These are phyloP conservation scores for Agrochola macilenta DNA, from an alignment of 2,888 invertebrate species.

Conservation along the genomic window DNA sequence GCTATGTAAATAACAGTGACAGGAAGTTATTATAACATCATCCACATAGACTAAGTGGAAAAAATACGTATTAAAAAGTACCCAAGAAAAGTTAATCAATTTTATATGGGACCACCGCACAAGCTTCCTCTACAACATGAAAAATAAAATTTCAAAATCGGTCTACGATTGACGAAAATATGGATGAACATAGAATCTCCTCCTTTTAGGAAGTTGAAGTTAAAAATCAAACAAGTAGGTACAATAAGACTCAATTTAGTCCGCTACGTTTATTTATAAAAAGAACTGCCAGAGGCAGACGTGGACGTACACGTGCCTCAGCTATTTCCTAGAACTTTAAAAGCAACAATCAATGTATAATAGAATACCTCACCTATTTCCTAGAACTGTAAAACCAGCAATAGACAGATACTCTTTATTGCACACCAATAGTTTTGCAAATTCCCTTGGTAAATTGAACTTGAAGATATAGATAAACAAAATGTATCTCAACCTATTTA, in stretches of 20 bases:
- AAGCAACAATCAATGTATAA: conserved; percentile 4
- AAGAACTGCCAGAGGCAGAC: background rate
- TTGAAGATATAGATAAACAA: conserved; percentile 47
- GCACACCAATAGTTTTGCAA: conserved; percentile 22
- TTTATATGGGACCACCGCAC: too few species aligned
- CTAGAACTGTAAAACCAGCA: conserved; percentile 18
- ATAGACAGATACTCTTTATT: conserved; percentile 8
- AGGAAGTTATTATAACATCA: too few species aligned
- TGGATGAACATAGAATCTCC: too few species aligned
- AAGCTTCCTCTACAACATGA: too few species aligned
- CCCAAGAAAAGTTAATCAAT: too few species aligned
- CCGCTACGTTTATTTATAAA: background rate
- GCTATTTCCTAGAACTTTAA: conserved; percentile 10
- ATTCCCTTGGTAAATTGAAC: conserved; percentile 35
- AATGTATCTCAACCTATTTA: conserved; percentile 45
- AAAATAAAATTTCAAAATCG: too few species aligned
- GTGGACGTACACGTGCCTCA: background rate
- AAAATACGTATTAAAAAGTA: too few species aligned
- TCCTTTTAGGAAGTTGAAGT: too few species aligned
- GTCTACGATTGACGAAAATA: too few species aligned
- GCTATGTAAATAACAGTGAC: too few species aligned
- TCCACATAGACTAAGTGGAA: too few species aligned
- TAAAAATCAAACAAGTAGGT: background rate
- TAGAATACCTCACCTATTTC: background rate
- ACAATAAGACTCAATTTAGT: background rate